A percentile compares a stretch with the other conserved stretches of the same genome.
These are phyloP conservation scores for Papilio gigon DNA, from an alignment of 2,888 invertebrate genomes.

Conservation along the genomic window DNA sequence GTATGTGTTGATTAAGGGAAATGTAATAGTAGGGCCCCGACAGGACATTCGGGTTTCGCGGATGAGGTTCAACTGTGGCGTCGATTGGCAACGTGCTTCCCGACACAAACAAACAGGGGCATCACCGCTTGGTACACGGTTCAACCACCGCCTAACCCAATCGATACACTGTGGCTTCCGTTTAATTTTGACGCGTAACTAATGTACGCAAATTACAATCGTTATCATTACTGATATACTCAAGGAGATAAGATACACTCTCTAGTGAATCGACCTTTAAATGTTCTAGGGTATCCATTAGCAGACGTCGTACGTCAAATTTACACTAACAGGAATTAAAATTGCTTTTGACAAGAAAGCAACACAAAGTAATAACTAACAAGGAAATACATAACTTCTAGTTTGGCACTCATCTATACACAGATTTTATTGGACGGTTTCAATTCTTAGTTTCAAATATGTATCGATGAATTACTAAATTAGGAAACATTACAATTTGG, in stretches of 20 bases:
- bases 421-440: background rate
- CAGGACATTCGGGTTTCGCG: constrained; percentile 67
- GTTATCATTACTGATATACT: constrained; percentile 7
- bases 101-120: constrained; percentile 78
- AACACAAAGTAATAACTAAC: background rate
- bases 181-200: constrained; percentile 51
- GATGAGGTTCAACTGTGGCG: constrained; percentile 68
- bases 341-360: background rate
- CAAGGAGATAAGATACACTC: constrained; percentile 16
- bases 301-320: background rate
- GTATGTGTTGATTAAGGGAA: background rate
- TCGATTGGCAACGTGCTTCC: constrained; percentile 74
- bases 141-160: constrained; percentile 58
- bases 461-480: background rate
- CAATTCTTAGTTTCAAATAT: background rate
- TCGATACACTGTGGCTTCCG: constrained; percentile 69
- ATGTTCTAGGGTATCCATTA: background rate
- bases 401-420: background rate
- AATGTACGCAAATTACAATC: constrained; percentile 48
- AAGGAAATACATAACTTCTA: background rate
- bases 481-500: background rate
- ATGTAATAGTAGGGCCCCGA: background rate
- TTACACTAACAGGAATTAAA: background rate
- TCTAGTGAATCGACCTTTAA: constrained; percentile 10
- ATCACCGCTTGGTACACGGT: constrained; percentile 78